phyloP scores from a whole-genome alignment of 2,113 vertebrate species.

The Corvus moneduloides region DNA sequence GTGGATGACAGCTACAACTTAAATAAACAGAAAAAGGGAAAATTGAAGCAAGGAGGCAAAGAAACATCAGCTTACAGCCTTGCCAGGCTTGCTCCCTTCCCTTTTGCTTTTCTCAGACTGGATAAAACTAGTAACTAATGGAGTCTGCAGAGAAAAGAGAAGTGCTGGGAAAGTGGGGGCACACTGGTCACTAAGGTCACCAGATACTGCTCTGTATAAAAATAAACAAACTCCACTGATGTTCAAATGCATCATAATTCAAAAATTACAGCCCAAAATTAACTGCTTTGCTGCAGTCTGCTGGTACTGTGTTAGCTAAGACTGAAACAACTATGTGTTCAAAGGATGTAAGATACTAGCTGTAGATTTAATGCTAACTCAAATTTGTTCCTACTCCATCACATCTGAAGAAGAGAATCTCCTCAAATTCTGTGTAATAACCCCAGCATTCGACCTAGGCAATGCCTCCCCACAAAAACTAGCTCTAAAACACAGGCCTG shows the following conservation, averaged over 20 bases:
- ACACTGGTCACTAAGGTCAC: background rate
- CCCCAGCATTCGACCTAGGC: background rate
- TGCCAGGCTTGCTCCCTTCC: background rate
- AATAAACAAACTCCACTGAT: background rate
- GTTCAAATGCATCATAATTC: background rate
- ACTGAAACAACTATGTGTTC: background rate
- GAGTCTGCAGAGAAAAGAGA: background rate
- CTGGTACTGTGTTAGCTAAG: background rate
- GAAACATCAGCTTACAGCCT: background rate
- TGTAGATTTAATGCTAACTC: background rate
- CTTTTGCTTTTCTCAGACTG: background rate
- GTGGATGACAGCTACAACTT: slow-evolving; percentile 12
- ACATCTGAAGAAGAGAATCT: background rate
- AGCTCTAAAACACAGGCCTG: background rate
- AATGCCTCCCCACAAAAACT: background rate
- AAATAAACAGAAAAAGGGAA: background rate
- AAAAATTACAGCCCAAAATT: background rate
- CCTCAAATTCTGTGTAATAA: background rate
- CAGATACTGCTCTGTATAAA: background rate
- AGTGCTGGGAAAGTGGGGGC: background rate
- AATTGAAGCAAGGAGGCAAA: background rate
- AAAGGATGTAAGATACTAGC: background rate
- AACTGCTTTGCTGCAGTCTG: background rate
- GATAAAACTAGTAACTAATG: background rate
- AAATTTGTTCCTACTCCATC: background rate